Percentiles rank a stretch among this genome's conserved stretches.
Conservation (phyloP, 2,888 invertebrate genomes). For the Pachydiplax longipennis region DNA sequence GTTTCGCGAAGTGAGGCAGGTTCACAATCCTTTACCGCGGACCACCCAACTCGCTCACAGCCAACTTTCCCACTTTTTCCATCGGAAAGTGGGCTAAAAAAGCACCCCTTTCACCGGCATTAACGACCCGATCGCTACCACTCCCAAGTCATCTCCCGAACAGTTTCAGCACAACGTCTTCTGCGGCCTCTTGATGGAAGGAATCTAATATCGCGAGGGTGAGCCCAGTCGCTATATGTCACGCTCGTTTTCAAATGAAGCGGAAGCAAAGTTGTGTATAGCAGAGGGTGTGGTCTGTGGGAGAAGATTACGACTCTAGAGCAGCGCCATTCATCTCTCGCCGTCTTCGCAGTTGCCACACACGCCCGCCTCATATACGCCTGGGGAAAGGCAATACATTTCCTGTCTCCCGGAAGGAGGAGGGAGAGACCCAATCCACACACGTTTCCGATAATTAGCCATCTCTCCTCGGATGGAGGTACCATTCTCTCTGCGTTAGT, state of each 20-base stretch:
- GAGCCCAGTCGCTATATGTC: background rate
- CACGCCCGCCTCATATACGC: conserved; percentile 5
- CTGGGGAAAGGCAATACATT: conserved; percentile 6
- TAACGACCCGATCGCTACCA: no score
- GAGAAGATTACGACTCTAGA: background rate
- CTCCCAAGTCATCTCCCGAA: no score
- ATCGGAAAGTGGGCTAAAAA: no score
- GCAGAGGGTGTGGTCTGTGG: background rate
- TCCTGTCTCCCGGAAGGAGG: background rate
- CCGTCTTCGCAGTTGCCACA: background rate
- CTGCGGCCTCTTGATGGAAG: no score
- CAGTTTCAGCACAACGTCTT: no score
- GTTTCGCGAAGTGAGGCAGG: no score
- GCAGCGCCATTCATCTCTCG: background rate
- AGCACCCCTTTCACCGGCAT: no score
- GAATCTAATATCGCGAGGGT: no score
- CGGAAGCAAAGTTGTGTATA: conserved; percentile 14
- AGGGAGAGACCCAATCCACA: background rate
- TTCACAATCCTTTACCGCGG: no score
- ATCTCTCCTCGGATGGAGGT: background rate
- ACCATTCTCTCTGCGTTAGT: no score
- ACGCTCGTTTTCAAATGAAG: conserved; percentile 5
- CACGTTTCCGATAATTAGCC: conserved; percentile 22
- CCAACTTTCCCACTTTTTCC: no score
- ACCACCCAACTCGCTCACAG: no score